Evolutionary conservation across 2,888 invertebrate genomes (phyloP).

Genomic region (Yponomeuta cagnagella): DNA sequence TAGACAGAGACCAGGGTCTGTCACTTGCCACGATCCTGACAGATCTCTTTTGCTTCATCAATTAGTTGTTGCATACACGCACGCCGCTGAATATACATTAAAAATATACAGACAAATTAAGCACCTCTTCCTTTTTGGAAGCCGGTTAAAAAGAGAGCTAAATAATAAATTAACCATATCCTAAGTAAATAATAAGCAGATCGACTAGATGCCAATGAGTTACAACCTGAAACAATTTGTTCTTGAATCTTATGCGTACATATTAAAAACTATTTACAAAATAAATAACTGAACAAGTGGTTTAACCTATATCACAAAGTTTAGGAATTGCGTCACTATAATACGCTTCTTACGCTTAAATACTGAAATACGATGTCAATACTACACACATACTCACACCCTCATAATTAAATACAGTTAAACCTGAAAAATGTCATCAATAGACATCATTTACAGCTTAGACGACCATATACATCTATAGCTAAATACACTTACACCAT

Average conservation of each 20-base stretch:
- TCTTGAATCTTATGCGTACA: neutral
- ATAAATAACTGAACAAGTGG: slow-evolving; percentile 42
- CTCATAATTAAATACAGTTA: slow-evolving; percentile 9
- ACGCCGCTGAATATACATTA: slow-evolving; percentile 9
- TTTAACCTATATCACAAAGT: slow-evolving; percentile 64
- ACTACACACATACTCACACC: slow-evolving; percentile 23
- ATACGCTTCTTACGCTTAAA: slow-evolving; percentile 37
- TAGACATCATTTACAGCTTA: neutral
- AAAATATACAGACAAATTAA: slow-evolving; percentile 18
- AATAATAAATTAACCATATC: slow-evolving; percentile 18
- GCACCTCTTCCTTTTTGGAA: too few species aligned
- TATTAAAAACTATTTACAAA: neutral
- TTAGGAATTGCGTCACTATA: slow-evolving; percentile 61
- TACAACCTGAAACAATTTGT: neutral
- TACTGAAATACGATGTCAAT: slow-evolving; percentile 46
- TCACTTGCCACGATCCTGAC: too few species aligned
- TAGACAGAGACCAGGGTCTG: too few species aligned
- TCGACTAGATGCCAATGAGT: neutral
- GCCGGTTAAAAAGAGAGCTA: slow-evolving; percentile 40
- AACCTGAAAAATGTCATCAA: neutral
- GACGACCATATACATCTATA: neutral
- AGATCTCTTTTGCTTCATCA: too few species aligned
- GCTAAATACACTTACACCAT: neutral
- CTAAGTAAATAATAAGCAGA: slow-evolving; percentile 12
- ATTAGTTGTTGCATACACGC: too few species aligned